These are phyloP conservation scores for Prionchulus punctatus DNA, from an alignment of 2,888 invertebrate genomes.

Conservation along the genomic window DNA sequence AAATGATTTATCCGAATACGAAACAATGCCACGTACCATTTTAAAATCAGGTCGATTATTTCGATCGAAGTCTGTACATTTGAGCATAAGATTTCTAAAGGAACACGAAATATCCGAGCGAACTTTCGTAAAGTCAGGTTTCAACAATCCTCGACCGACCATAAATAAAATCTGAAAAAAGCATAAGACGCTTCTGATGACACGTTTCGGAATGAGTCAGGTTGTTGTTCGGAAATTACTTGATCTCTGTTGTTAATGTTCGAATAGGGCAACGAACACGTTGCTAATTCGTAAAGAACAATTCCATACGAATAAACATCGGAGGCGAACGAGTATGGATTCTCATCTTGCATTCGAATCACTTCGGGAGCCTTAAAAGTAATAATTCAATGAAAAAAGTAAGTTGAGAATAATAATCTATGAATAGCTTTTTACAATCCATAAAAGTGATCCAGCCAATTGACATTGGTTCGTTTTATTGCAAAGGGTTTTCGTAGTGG, in stretches of 20 bases:
- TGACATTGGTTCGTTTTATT: too few species aligned
- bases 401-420: too few species aligned
- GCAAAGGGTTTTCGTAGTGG: too few species aligned
- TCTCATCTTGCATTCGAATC: conserved; percentile 68
- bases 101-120: conserved; percentile 79
- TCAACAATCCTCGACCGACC: conserved; percentile 80
- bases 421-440: too few species aligned
- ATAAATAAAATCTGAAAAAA: conserved; percentile 64
- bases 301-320: conserved; percentile 98
- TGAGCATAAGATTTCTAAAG: conserved; percentile 66
- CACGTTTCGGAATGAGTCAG: neutral
- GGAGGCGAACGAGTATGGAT: conserved; percentile 93
- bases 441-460: too few species aligned
- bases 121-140: conserved; percentile 64
- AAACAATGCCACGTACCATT: too few species aligned
- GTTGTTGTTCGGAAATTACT: conserved; percentile 30
- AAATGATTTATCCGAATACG: too few species aligned
- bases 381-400: neutral
- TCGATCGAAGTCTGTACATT: conserved; percentile 71
- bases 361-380: conserved; percentile 70
- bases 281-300: conserved; percentile 82
- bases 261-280: conserved; percentile 72
- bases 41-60: conserved; percentile 78
- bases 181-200: neutral
- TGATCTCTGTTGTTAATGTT: conserved; percentile 76